These are phyloP conservation scores for Drosophila robusta DNA, from an alignment of 2,888 invertebrate genomes.

Conservation along the genomic window DNA sequence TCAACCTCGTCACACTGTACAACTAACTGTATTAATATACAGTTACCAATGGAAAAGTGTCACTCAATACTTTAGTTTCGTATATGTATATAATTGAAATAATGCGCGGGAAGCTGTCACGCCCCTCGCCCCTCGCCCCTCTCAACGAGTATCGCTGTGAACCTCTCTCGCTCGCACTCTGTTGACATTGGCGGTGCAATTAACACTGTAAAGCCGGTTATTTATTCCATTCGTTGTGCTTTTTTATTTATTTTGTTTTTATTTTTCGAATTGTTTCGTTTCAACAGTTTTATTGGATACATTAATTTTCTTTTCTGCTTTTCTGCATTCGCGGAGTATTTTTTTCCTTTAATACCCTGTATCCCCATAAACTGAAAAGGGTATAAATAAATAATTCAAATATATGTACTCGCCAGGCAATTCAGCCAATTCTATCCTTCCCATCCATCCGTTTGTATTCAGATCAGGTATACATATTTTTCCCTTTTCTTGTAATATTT, in stretches of 20 bases:
- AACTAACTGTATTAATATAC: constrained; percentile 54
- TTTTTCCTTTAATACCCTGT: background rate
- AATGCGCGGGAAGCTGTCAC: constrained; percentile 25
- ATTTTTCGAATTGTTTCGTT: constrained; percentile 8
- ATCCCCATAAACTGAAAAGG: background rate
- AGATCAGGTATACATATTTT: background rate
- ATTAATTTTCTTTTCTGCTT: background rate
- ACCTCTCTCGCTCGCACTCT: constrained; percentile 7
- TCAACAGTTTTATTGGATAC: constrained; percentile 5
- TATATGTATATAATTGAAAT: constrained; percentile 11
- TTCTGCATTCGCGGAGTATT: background rate
- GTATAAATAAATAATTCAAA: background rate
- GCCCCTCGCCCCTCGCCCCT: constrained; percentile 1
- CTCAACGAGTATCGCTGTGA: background rate
- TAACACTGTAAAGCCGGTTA: constrained; percentile 23
- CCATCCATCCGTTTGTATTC: too few species aligned
- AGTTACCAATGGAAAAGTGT: constrained; percentile 45
- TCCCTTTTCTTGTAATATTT: background rate
- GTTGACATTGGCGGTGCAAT: constrained; percentile 25
- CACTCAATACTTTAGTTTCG: constrained; percentile 14
- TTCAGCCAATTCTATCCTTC: too few species aligned
- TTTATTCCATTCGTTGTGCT: constrained; percentile 20
- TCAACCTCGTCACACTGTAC: constrained; percentile 38
- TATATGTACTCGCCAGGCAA: background rate
- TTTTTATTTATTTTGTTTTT: constrained; percentile 2